These are phyloP conservation scores for Promerops cafer DNA, from an alignment of 2,113 vertebrate genomes.

Conservation along the genomic window DNA sequence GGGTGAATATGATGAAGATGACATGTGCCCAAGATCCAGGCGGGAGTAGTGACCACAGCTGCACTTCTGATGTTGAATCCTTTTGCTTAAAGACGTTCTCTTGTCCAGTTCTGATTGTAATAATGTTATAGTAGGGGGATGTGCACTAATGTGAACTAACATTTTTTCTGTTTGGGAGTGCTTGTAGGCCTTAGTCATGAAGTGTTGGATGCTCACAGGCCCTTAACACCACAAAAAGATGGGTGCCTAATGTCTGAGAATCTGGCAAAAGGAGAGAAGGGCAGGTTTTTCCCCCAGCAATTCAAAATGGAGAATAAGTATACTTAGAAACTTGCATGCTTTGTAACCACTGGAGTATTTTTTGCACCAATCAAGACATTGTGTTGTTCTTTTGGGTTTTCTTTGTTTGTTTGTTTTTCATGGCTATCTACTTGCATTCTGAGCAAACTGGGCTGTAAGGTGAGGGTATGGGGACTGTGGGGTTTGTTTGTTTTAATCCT, in stretches of 20 bases:
- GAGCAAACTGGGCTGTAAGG: background rate
- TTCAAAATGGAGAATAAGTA: background rate
- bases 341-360: background rate
- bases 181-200: background rate
- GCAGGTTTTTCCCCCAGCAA: background rate
- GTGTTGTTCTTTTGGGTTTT: background rate
- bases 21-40: background rate
- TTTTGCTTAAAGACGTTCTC: background rate
- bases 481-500: background rate
- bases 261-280: background rate
- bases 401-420: background rate
- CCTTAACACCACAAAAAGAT: background rate
- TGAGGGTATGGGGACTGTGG: background rate
- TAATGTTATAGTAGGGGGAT: background rate
- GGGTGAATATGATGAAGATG: slow-evolving; percentile 54
- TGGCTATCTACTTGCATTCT: background rate
- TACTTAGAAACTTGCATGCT: background rate
- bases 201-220: background rate
- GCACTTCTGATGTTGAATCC: background rate
- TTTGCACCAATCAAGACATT: background rate
- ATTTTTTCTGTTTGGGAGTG: background rate
- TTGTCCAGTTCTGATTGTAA: background rate
- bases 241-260: background rate
- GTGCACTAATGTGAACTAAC: background rate
- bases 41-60: background rate